These are phyloP conservation scores for Drosophila multiciliata DNA, from an alignment of 2,888 invertebrate genomes.

Conservation along the genomic window DNA sequence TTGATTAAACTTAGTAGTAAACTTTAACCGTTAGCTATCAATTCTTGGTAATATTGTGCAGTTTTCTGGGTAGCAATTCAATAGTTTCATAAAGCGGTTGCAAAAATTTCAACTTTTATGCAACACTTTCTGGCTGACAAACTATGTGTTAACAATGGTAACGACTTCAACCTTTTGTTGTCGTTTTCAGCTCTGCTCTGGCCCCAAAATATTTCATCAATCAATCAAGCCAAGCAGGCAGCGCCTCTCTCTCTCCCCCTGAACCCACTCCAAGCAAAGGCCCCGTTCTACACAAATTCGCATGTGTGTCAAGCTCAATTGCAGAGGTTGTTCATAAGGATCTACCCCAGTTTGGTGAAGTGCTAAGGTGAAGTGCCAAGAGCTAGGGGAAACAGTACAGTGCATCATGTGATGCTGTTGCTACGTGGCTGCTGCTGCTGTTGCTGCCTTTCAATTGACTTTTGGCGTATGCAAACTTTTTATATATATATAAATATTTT, in stretches of 20 bases:
- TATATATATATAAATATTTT: neutral
- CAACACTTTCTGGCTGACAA: neutral
- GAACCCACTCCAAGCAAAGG: neutral
- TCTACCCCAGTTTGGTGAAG: slow-evolving; percentile 10
- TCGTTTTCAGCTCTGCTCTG: neutral
- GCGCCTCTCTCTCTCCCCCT: neutral
- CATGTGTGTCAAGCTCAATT: slow-evolving; percentile 67
- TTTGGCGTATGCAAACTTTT: slow-evolving; percentile 50
- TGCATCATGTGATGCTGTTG: slow-evolving; percentile 35
- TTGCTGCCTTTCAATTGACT: slow-evolving; percentile 62
- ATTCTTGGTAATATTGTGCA: neutral
- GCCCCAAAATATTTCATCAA: slow-evolving; percentile 35
- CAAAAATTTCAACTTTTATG: neutral
- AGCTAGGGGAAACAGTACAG: slow-evolving; percentile 3
- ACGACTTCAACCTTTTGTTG: slow-evolving; percentile 9
- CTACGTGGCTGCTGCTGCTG: neutral
- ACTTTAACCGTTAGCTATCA: neutral
- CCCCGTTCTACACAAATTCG: slow-evolving; percentile 20
- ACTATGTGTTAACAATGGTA: slow-evolving; percentile 20
- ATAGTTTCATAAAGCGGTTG: neutral
- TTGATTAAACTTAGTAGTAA: neutral
- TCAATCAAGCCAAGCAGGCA: slow-evolving; percentile 39
- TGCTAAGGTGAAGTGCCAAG: neutral
- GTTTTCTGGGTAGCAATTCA: neutral
- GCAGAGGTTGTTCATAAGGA: slow-evolving; percentile 56